A percentile compares a stretch with the other conserved stretches of the same genome.
Evolutionary conservation across 2,888 invertebrate genomes (phyloP).

Genomic region (Cynaeus angustus): DNA sequence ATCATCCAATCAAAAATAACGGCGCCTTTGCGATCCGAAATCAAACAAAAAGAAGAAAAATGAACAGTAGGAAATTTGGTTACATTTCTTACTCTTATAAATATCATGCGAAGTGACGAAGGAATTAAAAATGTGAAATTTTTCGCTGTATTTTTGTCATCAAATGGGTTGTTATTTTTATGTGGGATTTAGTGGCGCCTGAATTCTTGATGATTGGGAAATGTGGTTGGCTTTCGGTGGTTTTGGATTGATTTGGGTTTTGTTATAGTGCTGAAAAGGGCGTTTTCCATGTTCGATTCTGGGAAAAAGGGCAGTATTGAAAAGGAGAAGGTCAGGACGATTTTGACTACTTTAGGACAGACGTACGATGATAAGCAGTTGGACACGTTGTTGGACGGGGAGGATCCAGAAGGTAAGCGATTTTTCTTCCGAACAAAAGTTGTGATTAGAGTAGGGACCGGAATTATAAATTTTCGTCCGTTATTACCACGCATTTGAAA

Average conservation of each 20-base stretch:
- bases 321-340: constrained; percentile 85
- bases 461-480: no score
- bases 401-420: constrained; percentile 84
- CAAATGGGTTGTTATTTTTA: constrained; percentile 27
- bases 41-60: constrained; percentile 9
- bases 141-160: constrained; percentile 37
- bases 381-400: constrained; percentile 83
- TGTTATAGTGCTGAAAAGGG: constrained; percentile 81
- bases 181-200: constrained; percentile 40
- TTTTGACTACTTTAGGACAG: constrained; percentile 87
- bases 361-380: constrained; percentile 86
- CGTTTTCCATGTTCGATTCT: constrained; percentile 91
- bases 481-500: no score
- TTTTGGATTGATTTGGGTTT: background rate
- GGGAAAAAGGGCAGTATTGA: constrained; percentile 85
- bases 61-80: background rate
- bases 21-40: constrained; percentile 6
- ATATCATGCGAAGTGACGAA: constrained; percentile 8
- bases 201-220: constrained; percentile 35
- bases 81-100: background rate
- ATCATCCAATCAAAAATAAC: constrained; percentile 17
- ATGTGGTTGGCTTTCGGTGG: constrained; percentile 22
- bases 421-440: no score
- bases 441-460: no score
- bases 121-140: constrained; percentile 17